Percentiles rank a stretch among this genome's conserved stretches.
Conservation (phyloP, 2,888 invertebrate genomes). For the Hyposoter didymator region DNA sequence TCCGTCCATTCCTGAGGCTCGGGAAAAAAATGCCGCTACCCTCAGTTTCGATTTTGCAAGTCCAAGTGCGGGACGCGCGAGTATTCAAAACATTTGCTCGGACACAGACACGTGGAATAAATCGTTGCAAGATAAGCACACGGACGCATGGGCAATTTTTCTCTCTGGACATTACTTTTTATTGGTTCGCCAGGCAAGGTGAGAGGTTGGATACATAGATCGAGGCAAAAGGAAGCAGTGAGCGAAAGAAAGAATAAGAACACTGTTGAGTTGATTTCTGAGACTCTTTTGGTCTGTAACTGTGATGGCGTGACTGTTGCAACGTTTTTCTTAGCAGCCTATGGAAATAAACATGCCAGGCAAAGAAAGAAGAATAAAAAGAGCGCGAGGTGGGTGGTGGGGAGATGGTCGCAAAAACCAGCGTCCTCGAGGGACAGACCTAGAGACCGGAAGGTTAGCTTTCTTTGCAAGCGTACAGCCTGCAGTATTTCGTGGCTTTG, state of each 20-base stretch:
- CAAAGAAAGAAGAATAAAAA: constrained; percentile 1
- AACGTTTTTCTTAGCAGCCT: constrained; percentile 1
- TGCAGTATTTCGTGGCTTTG: neutral
- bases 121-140: constrained; percentile 29
- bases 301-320: constrained; percentile 19
- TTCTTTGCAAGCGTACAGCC: neutral
- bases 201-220: constrained; percentile 15
- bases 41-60: neutral
- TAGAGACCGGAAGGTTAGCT: neutral
- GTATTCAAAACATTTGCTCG: neutral
- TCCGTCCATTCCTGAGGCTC: no score
- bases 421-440: neutral
- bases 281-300: constrained; percentile 7
- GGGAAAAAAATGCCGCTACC: neutral
- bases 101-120: neutral
- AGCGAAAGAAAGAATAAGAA: neutral
- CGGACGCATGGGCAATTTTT: constrained; percentile 20
- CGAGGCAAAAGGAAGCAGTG: constrained; percentile 2
- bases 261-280: constrained; percentile 4
- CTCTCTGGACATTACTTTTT: constrained; percentile 24
- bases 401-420: neutral
- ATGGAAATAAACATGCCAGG: constrained; percentile 18
- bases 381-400: neutral
- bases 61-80: neutral
- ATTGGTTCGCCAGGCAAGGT: neutral